Conservation (phyloP, 2,888 invertebrate genomes). For the Athripsodes cinereus region DNA sequence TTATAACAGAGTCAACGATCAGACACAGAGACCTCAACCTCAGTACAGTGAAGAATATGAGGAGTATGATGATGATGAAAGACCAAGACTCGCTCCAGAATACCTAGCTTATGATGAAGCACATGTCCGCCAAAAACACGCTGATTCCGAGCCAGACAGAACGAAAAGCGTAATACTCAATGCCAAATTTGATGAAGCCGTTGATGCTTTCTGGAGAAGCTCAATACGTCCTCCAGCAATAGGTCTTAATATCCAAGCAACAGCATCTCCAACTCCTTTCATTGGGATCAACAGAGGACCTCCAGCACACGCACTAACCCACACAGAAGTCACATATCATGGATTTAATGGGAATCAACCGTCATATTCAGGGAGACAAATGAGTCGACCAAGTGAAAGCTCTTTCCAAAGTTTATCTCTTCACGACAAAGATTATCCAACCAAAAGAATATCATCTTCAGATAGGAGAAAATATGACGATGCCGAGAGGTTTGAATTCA, state of each 20-base stretch:
- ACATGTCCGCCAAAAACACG: slow-evolving; percentile 21
- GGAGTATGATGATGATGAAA: slow-evolving; percentile 19
- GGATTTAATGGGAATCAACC: background rate
- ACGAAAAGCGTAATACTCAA: slow-evolving; percentile 20
- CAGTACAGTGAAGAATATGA: slow-evolving; percentile 12
- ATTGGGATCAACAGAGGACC: slow-evolving; percentile 16
- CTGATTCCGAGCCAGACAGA: slow-evolving; percentile 24
- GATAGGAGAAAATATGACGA: slow-evolving; percentile 25
- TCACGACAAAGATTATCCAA: slow-evolving; percentile 4
- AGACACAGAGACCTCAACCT: background rate
- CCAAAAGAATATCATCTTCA: slow-evolving; percentile 28
- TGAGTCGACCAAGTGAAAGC: background rate
- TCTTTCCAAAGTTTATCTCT: slow-evolving; percentile 9
- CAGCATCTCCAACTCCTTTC: slow-evolving; percentile 13
- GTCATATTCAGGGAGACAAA: background rate
- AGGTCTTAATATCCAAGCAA: slow-evolving; percentile 3
- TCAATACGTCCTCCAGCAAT: slow-evolving; percentile 8
- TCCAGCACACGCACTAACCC: slow-evolving; percentile 12
- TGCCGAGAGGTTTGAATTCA: slow-evolving; percentile 32
- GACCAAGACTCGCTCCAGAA: slow-evolving; percentile 12
- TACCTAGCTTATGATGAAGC: slow-evolving; percentile 23
- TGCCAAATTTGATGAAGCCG: slow-evolving; percentile 38
- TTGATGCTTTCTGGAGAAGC: slow-evolving; percentile 41
- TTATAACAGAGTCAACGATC: slow-evolving; percentile 1
- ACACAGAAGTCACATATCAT: slow-evolving; percentile 1